These are phyloP conservation scores for Calyptommatus sinebrachiatus DNA, from an alignment of 2,113 vertebrate species.

Conservation along the genomic window DNA sequence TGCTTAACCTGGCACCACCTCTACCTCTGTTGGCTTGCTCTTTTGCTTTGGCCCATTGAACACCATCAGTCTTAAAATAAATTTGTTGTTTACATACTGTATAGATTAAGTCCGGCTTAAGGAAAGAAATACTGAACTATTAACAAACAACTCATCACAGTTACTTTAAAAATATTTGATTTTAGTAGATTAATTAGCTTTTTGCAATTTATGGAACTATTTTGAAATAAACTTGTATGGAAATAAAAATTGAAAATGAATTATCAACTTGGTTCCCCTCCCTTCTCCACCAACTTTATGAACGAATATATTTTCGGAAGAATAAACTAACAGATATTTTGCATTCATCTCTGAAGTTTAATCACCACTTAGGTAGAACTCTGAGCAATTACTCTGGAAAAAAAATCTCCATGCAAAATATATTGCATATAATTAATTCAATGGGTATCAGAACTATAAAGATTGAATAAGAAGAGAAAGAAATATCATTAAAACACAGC, in stretches of 20 bases:
- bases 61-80: background rate
- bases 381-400: slow-evolving; percentile 69
- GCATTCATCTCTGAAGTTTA: slow-evolving; percentile 66
- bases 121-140: background rate
- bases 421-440: slow-evolving; percentile 89
- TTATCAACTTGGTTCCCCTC: slow-evolving; percentile 21
- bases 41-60: background rate
- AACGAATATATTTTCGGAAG: slow-evolving; percentile 30
- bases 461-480: slow-evolving; percentile 93
- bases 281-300: slow-evolving; percentile 28
- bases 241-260: background rate
- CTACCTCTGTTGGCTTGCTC: background rate
- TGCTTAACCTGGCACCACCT: background rate
- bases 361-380: slow-evolving; percentile 71
- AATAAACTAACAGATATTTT: slow-evolving; percentile 58
- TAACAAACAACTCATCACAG: slow-evolving; percentile 5
- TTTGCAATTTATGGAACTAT: background rate
- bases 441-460: slow-evolving; percentile 91
- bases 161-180: background rate
- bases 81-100: background rate
- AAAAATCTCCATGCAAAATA: slow-evolving; percentile 74
- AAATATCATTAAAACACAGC: slow-evolving; percentile 91
- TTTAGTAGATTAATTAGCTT: background rate
- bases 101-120: slow-evolving; percentile 1
- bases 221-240: background rate